Evolutionary conservation across 2,888 invertebrate species (phyloP), one percentile per base, ranked within the genome.

Genomic region (Hemistola chrysoprasaria): DNA sequence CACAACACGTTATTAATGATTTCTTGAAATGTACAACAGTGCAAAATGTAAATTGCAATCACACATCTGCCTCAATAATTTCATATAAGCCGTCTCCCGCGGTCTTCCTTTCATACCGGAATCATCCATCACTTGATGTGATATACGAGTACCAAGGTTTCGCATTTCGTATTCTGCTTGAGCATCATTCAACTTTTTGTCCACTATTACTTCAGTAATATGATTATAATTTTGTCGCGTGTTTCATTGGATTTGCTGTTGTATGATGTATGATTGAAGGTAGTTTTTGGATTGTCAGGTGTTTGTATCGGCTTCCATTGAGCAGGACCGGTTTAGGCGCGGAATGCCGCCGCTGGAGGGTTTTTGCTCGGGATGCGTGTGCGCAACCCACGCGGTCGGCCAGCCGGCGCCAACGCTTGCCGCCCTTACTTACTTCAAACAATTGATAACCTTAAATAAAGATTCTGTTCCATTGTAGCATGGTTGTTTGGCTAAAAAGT

Each of bases 261-360:
- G 53, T 52, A 53, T 50, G 29, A 26, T 43, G 33, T 40, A 10
- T 11, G 32, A 34, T 34, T 49, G 64, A 74, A 57, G 62, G 71
- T 67, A 59, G 61, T 47, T 35, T 76, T 67, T 76, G 43, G 62
- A 55, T 61, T 56, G 66, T 23, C 16, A 22, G 41, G 34, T 40
- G 51, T 3, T 53, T 49, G 48, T 50, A 50, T 79, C 81, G 85
- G 81, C 77, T 68, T 73, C 75, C 78, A 86, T 85, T 86, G 82
- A 85, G 75, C 44, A 43, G 60, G 76, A 86, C 86, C 85, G 86
- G 87, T 86, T 84, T 63, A 63, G 67, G 57, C 62, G 63, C 65
- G 85, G 85, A 86, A 85, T 85, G 85, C 81, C 72, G 75, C 28
- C 36, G 60, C 63, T 70, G 63, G 70, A 67, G 78, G 79, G 78